Evolutionary conservation across 2,888 invertebrate species (phyloP), one percentile per base, ranked within the genome.

Genomic region (Oscheius sp.): DNA sequence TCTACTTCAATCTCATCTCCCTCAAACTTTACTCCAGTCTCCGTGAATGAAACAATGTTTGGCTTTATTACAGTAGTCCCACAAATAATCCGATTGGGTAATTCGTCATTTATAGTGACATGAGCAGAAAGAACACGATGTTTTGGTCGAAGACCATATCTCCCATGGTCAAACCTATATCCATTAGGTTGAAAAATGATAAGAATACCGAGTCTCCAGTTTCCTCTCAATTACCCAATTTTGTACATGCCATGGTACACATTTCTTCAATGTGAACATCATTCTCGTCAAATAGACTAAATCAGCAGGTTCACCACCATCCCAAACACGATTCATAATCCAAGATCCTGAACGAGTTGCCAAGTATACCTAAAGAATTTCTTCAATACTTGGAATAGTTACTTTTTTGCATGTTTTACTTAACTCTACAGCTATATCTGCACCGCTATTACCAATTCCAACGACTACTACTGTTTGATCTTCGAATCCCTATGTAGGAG

Each of bases 381-480:
- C 30, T 26, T 30, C n/a, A 2, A 33, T 50, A 30, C 9, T n/a
- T 28, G 30, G 38, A 38, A 22, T 12, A 9, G 41, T 20, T 14
- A 65, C 67, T 47, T 67, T 67, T 33, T 59, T 67, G 22, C 67
- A 30, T 20, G 84, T 81, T 54, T 86, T 84, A 63, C 86, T 86
- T 44, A 87, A 67, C 70, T 88, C 88, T 8, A 88, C 87, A 6
- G 88, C 87, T 49, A 88, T 86, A 72, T 88, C 88, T 6, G 83
- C 87, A 6, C 87, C 88, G 2, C 87, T 88, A 72, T 88, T 88
- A 2, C 88, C 88, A 33, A 87, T 80, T 80, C 88, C 88, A 4
- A 88, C 83, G 9, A 88, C 85, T 0, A 87, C 78, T 1, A 88
- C 87, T 8, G 74, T 75, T 71, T 87, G 86, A 45, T 86, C 87